These are phyloP conservation scores for Eristalis tenax DNA, from an alignment of 2,888 invertebrate genomes.

Conservation along the genomic window DNA sequence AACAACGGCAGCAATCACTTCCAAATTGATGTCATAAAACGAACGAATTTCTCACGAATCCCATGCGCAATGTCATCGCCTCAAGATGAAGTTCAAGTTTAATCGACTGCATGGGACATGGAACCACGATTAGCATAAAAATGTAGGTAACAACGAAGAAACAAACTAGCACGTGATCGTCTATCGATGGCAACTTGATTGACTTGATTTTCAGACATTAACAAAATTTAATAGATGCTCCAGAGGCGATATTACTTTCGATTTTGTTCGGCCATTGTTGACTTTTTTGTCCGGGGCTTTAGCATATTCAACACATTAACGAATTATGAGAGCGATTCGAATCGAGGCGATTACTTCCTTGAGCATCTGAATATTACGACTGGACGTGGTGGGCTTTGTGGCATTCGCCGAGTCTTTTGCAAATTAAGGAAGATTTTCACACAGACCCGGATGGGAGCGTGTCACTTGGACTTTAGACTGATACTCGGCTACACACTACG, in stretches of 20 bases:
- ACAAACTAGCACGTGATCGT: conserved; percentile 7
- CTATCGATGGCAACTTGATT: background rate
- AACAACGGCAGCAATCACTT: background rate
- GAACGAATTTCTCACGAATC: background rate
- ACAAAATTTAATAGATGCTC: background rate
- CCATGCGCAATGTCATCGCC: background rate
- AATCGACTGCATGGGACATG: background rate
- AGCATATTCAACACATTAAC: background rate
- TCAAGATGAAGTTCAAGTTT: conserved; percentile 56
- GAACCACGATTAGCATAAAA: conserved; percentile 25
- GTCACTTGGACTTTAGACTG: background rate
- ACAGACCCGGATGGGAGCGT: background rate
- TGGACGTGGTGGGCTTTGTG: background rate
- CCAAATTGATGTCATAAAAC: background rate
- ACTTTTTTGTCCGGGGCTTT: background rate
- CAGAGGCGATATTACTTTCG: background rate
- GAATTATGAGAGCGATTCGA: background rate
- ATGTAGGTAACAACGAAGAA: conserved; percentile 24
- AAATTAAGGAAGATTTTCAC: background rate
- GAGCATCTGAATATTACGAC: background rate
- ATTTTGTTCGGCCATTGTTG: background rate
- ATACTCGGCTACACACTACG: background rate
- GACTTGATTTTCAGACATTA: conserved; percentile 17
- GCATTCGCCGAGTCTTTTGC: background rate
- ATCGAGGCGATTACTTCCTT: background rate